Base-by-base conservation (phyloP, 2,797 vertebrate genomes). In the Decapterus maruadsi region DNA sequence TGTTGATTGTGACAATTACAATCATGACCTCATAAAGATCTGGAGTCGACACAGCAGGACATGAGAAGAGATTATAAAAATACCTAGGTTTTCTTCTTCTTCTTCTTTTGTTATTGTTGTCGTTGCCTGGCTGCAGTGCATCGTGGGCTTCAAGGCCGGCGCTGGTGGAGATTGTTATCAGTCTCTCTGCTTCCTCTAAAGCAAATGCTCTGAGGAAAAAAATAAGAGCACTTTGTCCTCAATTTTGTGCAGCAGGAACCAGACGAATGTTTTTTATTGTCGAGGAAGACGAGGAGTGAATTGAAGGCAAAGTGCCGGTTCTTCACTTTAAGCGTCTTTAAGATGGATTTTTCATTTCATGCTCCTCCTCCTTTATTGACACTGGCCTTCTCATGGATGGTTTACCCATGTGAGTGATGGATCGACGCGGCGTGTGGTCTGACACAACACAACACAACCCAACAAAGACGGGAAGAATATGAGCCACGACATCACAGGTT, bases 351-450 rank as follows among this genome's bases (percentile, higher is more conserved):
- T 75, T 80, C 68, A 78, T 86, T 82, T 83, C 61, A 77, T 80
- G 72, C 65, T 64, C 72, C 72, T 87, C 82, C 75, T 83, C 74
- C 42, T 77, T 58, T 77, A 80, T 83, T 71, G 69, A 84, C 80
- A 68, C 40, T 4, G 62, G 60, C 60, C 78, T 34, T 83, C 75
- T 82, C 72, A 45, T 48, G 81, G 82, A 80, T 76, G 60, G 43
- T 88, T 84, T 74, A 72, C 72, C 29, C 45, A 81, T 17, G 20
- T 74, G 81, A 92, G 65, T 82, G 91, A 92, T 67, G 81, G 91
- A 94, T 87, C 2, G 68, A 78, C 70, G 26, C 26, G 26, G 26
- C 3, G 26, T 26, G 26, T 26, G 54, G 12, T 63, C 55, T 82
- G 80, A 88, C 59, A 65, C 62, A 64, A 64, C 14, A n/a, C 51